Evolutionary conservation across 2,888 invertebrate species (phyloP).

Genomic region (Oxytorus armatus): DNA sequence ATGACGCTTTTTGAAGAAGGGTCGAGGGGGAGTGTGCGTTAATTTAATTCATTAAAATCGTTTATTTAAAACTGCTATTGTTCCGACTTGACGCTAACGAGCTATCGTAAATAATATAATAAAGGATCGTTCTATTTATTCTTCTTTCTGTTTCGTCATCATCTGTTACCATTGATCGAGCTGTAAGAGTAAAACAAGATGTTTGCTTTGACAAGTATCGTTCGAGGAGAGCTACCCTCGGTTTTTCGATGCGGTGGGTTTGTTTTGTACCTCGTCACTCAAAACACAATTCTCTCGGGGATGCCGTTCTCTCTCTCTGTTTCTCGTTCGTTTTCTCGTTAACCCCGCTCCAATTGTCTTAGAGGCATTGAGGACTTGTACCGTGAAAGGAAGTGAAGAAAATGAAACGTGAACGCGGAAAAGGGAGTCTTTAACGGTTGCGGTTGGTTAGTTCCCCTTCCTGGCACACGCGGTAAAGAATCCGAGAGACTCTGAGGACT

Average conservation of each 20-base stretch:
- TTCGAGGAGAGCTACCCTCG: constrained; percentile 52
- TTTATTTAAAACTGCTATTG: too few species aligned
- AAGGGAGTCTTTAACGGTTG: constrained; percentile 36
- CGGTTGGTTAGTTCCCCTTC: constrained; percentile 25
- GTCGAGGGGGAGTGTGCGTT: too few species aligned
- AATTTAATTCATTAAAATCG: too few species aligned
- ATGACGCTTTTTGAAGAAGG: too few species aligned
- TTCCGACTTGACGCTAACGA: too few species aligned
- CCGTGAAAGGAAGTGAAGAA: constrained; percentile 61
- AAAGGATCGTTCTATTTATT: not conserved
- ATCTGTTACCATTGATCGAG: constrained; percentile 26
- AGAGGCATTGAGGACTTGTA: constrained; percentile 64
- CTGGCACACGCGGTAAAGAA: constrained; percentile 20
- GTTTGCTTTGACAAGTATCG: constrained; percentile 47
- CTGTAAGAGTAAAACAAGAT: constrained; percentile 28
- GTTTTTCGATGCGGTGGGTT: constrained; percentile 36
- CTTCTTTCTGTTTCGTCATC: not conserved
- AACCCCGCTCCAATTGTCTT: constrained; percentile 72
- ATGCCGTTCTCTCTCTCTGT: constrained; percentile 15
- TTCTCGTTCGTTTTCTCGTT: constrained; percentile 70
- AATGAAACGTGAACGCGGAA: constrained; percentile 47
- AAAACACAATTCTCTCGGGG: constrained; percentile 71
- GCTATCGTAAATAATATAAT: not conserved
- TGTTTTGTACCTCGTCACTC: constrained; percentile 69
- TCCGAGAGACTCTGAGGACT: constrained; percentile 14